A percentile compares a stretch with the other conserved stretches of the same genome.
Evolutionary conservation across 2,888 invertebrate genomes (phyloP).

Genomic region (Drosophila tripunctata): DNA sequence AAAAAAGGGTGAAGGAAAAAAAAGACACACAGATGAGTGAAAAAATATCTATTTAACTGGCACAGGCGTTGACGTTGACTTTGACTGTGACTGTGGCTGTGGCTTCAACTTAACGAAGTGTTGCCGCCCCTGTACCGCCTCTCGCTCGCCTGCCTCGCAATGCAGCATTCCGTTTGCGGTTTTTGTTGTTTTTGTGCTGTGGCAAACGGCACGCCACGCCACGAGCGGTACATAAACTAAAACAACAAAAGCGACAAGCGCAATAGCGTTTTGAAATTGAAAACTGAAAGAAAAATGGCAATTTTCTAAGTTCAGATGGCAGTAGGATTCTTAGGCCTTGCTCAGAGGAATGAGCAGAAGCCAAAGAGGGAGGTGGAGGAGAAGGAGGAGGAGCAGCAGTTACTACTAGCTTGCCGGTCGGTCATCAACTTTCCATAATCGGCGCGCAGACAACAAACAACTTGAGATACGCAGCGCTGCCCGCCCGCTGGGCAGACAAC

Average conservation of each 20-base stretch:
- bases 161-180: slow-evolving; percentile 72
- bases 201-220: slow-evolving; percentile 48
- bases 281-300: slow-evolving; percentile 64
- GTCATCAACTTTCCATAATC: slow-evolving; percentile 78
- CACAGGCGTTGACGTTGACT: slow-evolving; percentile 76
- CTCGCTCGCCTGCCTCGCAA: slow-evolving; percentile 9
- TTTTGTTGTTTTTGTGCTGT: too few species aligned
- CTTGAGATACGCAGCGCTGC: slow-evolving; percentile 54
- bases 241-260: slow-evolving; percentile 40
- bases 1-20: slow-evolving; percentile 26
- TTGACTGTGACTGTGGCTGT: slow-evolving; percentile 51
- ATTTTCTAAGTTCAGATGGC: slow-evolving; percentile 49
- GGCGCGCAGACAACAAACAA: slow-evolving; percentile 78
- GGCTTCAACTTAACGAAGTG: slow-evolving; percentile 74
- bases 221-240: slow-evolving; percentile 65
- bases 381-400: background rate
- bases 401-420: slow-evolving; percentile 23
- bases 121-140: slow-evolving; percentile 56
- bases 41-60: slow-evolving; percentile 72
- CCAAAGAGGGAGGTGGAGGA: background rate
- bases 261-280: slow-evolving; percentile 61
- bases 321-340: background rate
- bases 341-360: background rate
- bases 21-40: slow-evolving; percentile 16
- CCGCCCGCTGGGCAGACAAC: slow-evolving; percentile 59